Base-by-base conservation (phyloP, 2,113 vertebrate species). In the Myodes glareolus region DNA sequence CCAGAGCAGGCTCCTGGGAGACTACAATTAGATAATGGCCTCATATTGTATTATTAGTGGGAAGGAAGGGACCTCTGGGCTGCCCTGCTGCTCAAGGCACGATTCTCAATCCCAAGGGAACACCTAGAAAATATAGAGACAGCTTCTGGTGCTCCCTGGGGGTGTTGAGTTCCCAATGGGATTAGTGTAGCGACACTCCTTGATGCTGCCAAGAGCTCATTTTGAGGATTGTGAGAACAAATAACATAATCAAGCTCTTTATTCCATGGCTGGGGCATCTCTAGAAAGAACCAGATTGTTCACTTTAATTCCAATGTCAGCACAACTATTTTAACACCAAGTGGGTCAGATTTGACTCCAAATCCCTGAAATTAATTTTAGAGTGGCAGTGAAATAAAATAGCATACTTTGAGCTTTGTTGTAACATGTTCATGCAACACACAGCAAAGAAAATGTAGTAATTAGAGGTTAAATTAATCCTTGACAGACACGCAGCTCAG, bases 401-500 rank as follows among this genome's bases (percentile, higher is more conserved):
- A 97, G 97, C 98, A 98, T 97, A 97, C 94, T 98, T 97, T 98
- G 97, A 98, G 98, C 98, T 98, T 99, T 98, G 98, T 98, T 98
- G 96, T 95, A 98, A 98, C 98, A 98, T 23, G 92, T 97, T 98
- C 97, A 76, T 98, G 97, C 98, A 98, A 98, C 98, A 98, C 98
- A 98, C 98, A 98, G 97, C 82, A 96, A 98, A 98, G 97, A 98
- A 98, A 99, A 98, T 98, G 98, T 98, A 98, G 98, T 98, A 98
- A 99, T 99, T 98, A 98, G 98, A 98, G 98, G 98, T 98, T 98
- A 98, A 99, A 98, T 98, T 98, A 98, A 98, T 98, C 98, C 98
- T 98, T 98, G 98, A 98, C 98, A 98, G 98, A 98, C 98, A 98
- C 96, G 98, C 93, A 45, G 97, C 97, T 98, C 98, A 98, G 98